Percentiles rank a stretch among this genome's conserved stretches.
phyloP scores from a whole-genome alignment of 2,888 invertebrate genomes.

The Spicauda simplicius region DNA sequence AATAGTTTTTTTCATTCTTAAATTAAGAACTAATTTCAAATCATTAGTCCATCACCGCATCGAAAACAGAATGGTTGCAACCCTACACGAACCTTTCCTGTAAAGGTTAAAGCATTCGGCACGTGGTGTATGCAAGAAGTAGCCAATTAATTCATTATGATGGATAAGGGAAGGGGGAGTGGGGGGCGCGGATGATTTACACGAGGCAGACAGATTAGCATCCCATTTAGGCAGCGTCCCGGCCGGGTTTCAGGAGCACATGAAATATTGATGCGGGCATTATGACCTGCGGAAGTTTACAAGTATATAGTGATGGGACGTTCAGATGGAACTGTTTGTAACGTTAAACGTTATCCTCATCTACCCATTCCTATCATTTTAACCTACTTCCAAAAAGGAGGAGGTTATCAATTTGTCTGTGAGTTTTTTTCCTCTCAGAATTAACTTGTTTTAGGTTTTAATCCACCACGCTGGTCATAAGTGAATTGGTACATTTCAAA shows the following conservation, averaged over 20 bases:
- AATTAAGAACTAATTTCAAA: no score
- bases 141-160: constrained; percentile 39
- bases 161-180: constrained; percentile 23
- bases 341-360: neutral
- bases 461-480: no score
- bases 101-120: constrained; percentile 19
- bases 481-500: no score
- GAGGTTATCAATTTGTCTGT: no score
- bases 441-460: no score
- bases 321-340: neutral
- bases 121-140: constrained; percentile 28
- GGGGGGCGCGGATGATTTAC: constrained; percentile 42
- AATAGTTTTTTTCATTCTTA: no score
- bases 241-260: constrained; percentile 57
- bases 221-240: constrained; percentile 52
- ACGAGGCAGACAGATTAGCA: constrained; percentile 51
- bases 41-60: no score
- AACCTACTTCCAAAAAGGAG: no score
- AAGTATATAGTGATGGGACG: constrained; percentile 22
- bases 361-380: no score
- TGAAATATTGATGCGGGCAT: constrained; percentile 63
- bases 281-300: constrained; percentile 40
- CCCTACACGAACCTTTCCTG: constrained; percentile 1
- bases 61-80: no score
- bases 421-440: no score